phyloP scores from a whole-genome alignment of 2,797 vertebrate genomes.

The Syndactyla subalaris region DNA sequence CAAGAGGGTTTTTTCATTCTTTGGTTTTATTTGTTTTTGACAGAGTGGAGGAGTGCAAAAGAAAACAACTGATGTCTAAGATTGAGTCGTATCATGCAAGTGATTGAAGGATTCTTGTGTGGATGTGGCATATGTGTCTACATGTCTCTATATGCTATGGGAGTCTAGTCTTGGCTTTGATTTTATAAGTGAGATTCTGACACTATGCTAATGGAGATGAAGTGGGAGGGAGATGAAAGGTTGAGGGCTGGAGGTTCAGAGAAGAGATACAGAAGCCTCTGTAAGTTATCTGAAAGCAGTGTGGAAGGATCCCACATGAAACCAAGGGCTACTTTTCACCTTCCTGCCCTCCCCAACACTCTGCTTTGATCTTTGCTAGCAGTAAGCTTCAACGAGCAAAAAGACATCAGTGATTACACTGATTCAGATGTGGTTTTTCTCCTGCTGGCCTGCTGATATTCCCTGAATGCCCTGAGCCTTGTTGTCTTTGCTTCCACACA shows the following conservation, averaged over 20 bases:
- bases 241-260: background rate
- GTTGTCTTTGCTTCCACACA: background rate
- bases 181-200: background rate
- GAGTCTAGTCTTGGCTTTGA: background rate
- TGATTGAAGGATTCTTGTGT: background rate
- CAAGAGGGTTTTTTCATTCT: background rate
- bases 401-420: background rate
- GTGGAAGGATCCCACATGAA: background rate
- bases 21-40: conserved; percentile 23
- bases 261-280: background rate
- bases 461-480: background rate
- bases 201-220: background rate
- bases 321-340: background rate
- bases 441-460: background rate
- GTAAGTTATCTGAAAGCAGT: background rate
- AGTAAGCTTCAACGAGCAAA: background rate
- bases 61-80: conserved; percentile 18
- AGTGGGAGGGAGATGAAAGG: background rate
- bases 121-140: background rate
- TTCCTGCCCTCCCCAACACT: background rate
- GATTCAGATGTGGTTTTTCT: background rate
- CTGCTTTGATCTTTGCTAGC: conserved; percentile 14
- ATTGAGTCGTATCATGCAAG: background rate
- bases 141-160: background rate
- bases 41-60: background rate